Percentiles rank a stretch among this genome's conserved stretches.
Conservation (phyloP, 53 echinoderm and acorn worm genomes). For the Patiria pectinifera region DNA sequence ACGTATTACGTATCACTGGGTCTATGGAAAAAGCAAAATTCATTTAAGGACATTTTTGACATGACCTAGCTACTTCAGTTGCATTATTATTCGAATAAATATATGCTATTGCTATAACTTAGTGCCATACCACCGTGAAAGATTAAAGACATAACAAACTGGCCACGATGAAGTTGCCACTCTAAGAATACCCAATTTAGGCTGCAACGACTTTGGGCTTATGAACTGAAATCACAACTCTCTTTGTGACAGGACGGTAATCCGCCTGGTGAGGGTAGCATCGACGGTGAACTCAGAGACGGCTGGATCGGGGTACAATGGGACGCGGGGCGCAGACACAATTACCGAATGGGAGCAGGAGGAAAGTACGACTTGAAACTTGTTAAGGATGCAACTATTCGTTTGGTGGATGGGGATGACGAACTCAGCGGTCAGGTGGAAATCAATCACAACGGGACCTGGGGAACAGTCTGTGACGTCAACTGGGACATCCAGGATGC, state of each 20-base stretch:
- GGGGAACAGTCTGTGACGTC: slow-evolving; percentile 42
- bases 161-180: no score
- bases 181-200: no score
- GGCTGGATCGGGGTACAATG: slow-evolving; percentile 97
- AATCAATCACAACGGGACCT: not conserved
- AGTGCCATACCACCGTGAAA: no score
- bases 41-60: no score
- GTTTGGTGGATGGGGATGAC: not conserved
- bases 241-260: slow-evolving; percentile 80
- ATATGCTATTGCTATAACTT: no score
- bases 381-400: slow-evolving; percentile 35
- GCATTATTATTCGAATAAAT: no score
- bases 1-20: no score
- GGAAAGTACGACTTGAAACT: slow-evolving; percentile 95
- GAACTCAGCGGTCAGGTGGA: not conserved
- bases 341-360: slow-evolving; percentile 92
- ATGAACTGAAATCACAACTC: not conserved
- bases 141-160: no score
- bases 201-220: no score
- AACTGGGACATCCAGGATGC: slow-evolving; percentile 35
- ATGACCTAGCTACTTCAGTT: no score
- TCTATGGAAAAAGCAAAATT: no score
- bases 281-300: slow-evolving; percentile 84
- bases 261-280: slow-evolving; percentile 94
- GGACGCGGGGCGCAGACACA: slow-evolving; percentile 93